Percentiles rank a stretch among this genome's conserved stretches.
phyloP scores from a whole-genome alignment of 2,888 invertebrate species.

The Limenitis camilla region DNA sequence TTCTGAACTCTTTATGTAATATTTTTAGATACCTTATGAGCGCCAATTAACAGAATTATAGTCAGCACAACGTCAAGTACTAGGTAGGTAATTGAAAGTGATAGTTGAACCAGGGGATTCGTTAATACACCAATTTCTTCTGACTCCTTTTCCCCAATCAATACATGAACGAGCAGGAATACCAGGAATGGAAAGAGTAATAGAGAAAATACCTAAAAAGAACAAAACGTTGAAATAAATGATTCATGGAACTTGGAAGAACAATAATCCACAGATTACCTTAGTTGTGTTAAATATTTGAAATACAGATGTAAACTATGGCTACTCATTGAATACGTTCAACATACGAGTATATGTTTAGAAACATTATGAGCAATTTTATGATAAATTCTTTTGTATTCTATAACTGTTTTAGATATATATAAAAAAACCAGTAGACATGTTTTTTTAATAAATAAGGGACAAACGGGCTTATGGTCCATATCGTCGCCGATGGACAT shows the following conservation, averaged over 20 bases:
- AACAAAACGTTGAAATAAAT: too few species aligned
- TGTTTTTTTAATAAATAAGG: too few species aligned
- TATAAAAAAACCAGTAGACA: too few species aligned
- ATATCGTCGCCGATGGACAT: too few species aligned
- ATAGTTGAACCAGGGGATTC: constrained; percentile 37
- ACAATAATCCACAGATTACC: neutral
- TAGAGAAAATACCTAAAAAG: constrained; percentile 43
- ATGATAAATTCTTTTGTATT: too few species aligned
- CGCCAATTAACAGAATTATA: constrained; percentile 40
- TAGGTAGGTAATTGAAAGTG: constrained; percentile 37
- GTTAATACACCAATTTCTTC: constrained; percentile 19
- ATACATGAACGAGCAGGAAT: constrained; percentile 41
- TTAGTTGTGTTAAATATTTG: neutral
- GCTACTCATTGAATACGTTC: too few species aligned
- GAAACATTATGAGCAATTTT: too few species aligned
- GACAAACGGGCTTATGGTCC: too few species aligned
- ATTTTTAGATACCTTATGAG: constrained; percentile 37
- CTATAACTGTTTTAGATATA: too few species aligned
- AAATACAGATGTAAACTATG: too few species aligned
- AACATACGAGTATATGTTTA: too few species aligned
- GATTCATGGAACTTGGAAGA: neutral
- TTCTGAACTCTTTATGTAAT: neutral
- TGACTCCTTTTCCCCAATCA: constrained; percentile 28
- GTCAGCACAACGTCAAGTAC: constrained; percentile 40
- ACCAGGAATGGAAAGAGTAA: constrained; percentile 43